Conservation (phyloP, 2,113 vertebrate genomes). For the Hippocampus guttulatus region DNA sequence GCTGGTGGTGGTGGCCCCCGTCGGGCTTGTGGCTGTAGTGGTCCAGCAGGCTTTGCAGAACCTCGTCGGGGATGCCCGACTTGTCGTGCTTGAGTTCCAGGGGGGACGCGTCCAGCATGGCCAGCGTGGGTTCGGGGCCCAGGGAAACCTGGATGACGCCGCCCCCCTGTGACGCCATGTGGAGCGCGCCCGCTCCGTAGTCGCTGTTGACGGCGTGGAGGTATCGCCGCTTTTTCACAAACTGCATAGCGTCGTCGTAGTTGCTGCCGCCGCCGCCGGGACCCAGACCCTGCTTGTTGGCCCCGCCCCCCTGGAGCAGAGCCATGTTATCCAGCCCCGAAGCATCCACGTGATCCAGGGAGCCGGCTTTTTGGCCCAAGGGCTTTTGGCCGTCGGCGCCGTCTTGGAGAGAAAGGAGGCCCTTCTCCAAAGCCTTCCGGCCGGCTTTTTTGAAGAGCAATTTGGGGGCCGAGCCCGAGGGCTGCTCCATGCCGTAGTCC, state of each 20-base stretch:
- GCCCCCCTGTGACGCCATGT: conserved; percentile 83
- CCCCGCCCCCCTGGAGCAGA: conserved; percentile 82
- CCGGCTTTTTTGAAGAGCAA: conserved; percentile 88
- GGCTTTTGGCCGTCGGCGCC: conserved; percentile 77
- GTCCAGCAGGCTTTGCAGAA: conserved; percentile 95
- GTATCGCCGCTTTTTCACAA: conserved; percentile 98
- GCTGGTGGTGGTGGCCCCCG: conserved; percentile 82
- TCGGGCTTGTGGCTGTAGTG: conserved; percentile 95
- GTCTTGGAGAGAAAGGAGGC: conserved; percentile 81
- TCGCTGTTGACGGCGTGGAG: conserved; percentile 89
- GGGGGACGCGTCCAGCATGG: conserved; percentile 87
- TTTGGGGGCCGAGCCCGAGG: conserved; percentile 84
- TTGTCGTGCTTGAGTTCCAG: conserved; percentile 96
- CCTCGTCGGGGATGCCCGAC: conserved; percentile 97
- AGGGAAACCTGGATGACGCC: conserved; percentile 93
- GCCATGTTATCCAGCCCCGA: conserved; percentile 80
- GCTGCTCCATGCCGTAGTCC: conserved; percentile 86
- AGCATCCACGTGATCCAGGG: conserved; percentile 77
- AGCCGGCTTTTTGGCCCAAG: conserved; percentile 80
- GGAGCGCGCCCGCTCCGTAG: conserved; percentile 84
- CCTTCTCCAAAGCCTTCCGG: conserved; percentile 85
- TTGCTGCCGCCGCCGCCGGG: conserved; percentile 81
- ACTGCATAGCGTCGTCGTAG: conserved; percentile 99
- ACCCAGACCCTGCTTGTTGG: conserved; percentile 77
- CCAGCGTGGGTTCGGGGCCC: conserved; percentile 84